Conservation (phyloP, 2,113 vertebrate species). For the Pteruthius melanotis region DNA sequence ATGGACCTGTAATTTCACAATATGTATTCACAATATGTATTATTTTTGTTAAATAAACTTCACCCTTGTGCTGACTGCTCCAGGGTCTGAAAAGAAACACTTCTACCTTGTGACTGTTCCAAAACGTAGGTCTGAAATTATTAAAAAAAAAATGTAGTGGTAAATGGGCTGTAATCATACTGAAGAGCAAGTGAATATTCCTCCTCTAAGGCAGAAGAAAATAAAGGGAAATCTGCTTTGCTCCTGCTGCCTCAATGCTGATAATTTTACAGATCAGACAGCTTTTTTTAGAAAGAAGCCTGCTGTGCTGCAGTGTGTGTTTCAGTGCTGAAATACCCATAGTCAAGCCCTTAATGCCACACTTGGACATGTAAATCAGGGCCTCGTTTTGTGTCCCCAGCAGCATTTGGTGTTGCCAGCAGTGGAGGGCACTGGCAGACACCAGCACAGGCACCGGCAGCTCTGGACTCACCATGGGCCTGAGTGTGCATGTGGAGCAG, state of each 20-base stretch:
- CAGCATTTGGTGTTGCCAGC: fast-evolving
- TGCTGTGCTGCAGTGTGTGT: background rate
- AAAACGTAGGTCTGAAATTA: slow-evolving; percentile 42
- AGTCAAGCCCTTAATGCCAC: background rate
- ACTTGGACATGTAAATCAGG: background rate
- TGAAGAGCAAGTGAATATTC: slow-evolving; percentile 11
- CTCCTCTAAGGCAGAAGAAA: background rate
- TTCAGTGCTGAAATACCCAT: background rate
- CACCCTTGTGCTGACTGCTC: slow-evolving; percentile 7
- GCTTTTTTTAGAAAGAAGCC: background rate
- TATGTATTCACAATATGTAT: slow-evolving; percentile 53
- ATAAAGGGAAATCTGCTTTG: background rate
- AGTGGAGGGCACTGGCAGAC: background rate
- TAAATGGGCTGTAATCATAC: slow-evolving; percentile 17
- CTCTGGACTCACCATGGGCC: fast-evolving
- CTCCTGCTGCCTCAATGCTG: background rate
- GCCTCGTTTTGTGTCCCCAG: background rate
- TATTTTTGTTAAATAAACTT: slow-evolving; percentile 70
- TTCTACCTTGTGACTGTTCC: slow-evolving; percentile 10
- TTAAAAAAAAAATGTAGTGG: background rate
- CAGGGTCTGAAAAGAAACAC: slow-evolving; percentile 3
- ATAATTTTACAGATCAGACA: background rate
- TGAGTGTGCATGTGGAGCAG: fast-evolving
- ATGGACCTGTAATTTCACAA: slow-evolving; percentile 48
- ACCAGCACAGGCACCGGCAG: fast-evolving